Evolutionary conservation across 2,797 vertebrate genomes (phyloP).

Genomic region (Darevskia nairensis): DNA sequence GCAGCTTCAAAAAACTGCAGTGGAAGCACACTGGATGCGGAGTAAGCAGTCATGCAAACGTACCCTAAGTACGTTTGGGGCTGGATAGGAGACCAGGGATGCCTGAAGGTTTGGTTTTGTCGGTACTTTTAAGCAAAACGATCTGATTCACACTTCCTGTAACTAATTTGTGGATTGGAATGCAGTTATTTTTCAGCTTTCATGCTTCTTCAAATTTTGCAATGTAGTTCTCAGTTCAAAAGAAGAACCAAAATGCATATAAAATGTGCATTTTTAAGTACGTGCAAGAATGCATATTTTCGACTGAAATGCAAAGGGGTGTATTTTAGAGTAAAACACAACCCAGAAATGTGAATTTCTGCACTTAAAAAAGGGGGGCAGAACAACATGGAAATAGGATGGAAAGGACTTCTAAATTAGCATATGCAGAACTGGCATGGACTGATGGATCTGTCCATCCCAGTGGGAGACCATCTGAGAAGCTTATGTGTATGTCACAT

Average conservation of each 20-base stretch:
- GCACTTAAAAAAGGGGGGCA: background rate
- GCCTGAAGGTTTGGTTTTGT: background rate
- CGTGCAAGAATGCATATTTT: background rate
- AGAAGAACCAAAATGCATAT: background rate
- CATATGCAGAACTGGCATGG: background rate
- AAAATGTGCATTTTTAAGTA: background rate
- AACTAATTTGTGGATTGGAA: background rate
- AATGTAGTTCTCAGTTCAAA: background rate
- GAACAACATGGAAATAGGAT: background rate
- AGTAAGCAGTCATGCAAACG: no score
- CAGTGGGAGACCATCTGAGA: background rate
- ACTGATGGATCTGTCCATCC: background rate
- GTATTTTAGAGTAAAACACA: background rate
- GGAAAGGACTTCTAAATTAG: background rate
- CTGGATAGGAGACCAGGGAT: background rate
- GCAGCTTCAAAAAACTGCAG: no score
- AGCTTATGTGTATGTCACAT: background rate
- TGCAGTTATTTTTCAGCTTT: background rate
- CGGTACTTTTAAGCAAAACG: no score
- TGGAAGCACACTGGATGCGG: no score
- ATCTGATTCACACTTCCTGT: background rate
- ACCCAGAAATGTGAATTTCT: background rate
- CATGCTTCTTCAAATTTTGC: background rate
- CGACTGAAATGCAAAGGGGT: background rate
- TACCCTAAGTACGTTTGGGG: background rate